Base-by-base conservation (phyloP, 2,113 vertebrate species). In the Erythrocercus mccallii region DNA sequence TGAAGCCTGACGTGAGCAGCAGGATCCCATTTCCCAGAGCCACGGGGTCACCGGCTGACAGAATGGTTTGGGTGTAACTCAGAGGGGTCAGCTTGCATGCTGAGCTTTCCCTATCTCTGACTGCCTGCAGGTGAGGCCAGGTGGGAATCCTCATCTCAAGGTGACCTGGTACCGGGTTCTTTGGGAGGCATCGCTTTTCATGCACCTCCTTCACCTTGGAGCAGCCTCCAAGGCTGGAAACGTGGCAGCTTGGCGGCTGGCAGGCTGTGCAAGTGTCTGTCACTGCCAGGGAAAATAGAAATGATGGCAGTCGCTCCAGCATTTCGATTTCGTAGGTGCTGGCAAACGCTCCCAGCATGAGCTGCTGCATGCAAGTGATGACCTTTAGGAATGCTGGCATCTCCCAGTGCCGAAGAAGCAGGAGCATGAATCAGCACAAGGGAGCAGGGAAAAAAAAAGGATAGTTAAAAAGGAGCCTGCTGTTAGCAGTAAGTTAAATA, bases 371-470 rank as follows among this genome's bases (percentile, higher is more conserved):
- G 81, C 84, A 12, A 92, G 92, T 15, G 79, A 61, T 95, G 95
- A 96, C 96, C 95, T 95, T 95, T 94, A 95, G 94, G 87, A 96
- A 94, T 89, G 96, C 93, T 83, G 90, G 87, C 86, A 5, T 92
- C 82, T 86, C 80, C 92, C 85, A 0, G n/a, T 8, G 56, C 82
- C 0, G 6, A 54, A 80, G 88, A 57, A 77, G 88, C 85, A 70
- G 93, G 90, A 97, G 79, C 95, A 64, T 96, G 94, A 96, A 86
- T 93, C 96, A 96, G 95, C 92, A 96, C 81, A 86, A 90, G 85
- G 56, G 87, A 93, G 87, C 45, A 10, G 30, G 77, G 10, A 22
- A 47, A 80, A 62, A 80, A 93, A 93, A 80, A 15, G 24, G 31
- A 73, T 73, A 38, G 84, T 30, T 65, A 54, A 71, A 95, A 90